These are phyloP conservation scores for Ondatra zibethicus DNA, from an alignment of 2,113 vertebrate species.

Conservation along the genomic window DNA sequence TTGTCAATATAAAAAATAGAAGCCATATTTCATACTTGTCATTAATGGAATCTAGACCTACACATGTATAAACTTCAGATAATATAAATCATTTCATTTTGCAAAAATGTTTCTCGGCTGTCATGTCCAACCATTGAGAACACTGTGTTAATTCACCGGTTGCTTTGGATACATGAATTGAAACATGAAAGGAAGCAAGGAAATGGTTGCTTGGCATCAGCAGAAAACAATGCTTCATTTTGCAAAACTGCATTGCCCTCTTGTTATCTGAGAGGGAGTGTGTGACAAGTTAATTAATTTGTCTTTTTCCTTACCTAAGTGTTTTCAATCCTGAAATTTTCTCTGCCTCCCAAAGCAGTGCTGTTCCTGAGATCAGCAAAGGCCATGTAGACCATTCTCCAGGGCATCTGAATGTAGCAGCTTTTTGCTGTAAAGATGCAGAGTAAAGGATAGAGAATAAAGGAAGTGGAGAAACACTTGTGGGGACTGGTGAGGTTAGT, in stretches of 20 bases:
- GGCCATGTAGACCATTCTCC: not conserved
- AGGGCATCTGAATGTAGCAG: not conserved
- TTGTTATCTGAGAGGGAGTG: constrained; percentile 45
- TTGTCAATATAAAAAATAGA: not conserved
- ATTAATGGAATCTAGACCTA: not conserved
- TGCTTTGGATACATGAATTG: not conserved
- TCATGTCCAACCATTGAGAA: not conserved
- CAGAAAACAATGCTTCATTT: constrained; percentile 53
- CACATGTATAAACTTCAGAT: not conserved
- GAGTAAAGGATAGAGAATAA: not conserved
- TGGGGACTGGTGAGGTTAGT: not conserved
- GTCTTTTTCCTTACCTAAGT: constrained; percentile 54
- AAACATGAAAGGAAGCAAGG: constrained; percentile 15
- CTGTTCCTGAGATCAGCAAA: constrained; percentile 34
- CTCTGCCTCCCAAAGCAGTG: constrained; percentile 7
- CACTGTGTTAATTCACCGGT: not conserved
- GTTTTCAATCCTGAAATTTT: constrained; percentile 36
- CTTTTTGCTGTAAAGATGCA: constrained; percentile 1
- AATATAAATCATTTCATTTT: not conserved
- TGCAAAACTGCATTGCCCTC: constrained; percentile 8
- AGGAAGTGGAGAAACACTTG: not conserved
- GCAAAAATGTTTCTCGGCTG: not conserved
- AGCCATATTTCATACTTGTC: not conserved
- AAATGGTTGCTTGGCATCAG: constrained; percentile 33
- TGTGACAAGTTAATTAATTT: constrained; percentile 65